Percentiles rank a stretch among this genome's conserved stretches.
Evolutionary conservation across 30 jellyfish, hydroid and myxozoan species (phyloP).

Genomic region (Morbakka virulenta): DNA sequence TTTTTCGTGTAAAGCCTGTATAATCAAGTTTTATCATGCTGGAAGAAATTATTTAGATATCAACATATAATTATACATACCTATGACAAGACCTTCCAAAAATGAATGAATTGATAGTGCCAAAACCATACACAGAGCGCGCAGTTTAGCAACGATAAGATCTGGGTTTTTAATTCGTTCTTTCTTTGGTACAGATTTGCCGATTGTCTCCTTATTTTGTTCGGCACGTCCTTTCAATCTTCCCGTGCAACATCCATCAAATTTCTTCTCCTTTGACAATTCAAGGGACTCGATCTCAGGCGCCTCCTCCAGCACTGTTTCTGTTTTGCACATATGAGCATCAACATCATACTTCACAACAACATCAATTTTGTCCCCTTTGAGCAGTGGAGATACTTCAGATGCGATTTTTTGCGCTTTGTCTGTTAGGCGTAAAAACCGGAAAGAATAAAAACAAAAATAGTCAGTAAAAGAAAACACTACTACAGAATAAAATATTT

Average conservation of each 20-base stretch:
- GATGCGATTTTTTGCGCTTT: too few relatives aligned
- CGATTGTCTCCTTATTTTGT: neutral
- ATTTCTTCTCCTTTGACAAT: neutral
- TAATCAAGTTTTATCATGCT: too few relatives aligned
- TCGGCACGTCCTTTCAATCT: neutral
- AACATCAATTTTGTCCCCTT: neutral
- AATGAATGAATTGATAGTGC: slow-evolving; percentile 43
- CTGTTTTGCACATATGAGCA: neutral
- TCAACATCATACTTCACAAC: neutral
- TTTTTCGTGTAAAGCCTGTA: too few relatives aligned
- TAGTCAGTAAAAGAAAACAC: too few relatives aligned
- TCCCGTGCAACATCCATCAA: neutral
- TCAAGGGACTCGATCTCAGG: neutral
- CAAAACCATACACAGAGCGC: slow-evolving; percentile 28
- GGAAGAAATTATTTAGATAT: too few relatives aligned
- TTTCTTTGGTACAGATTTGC: neutral
- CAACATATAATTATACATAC: too few relatives aligned
- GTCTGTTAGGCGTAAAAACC: too few relatives aligned
- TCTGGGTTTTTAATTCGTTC: neutral
- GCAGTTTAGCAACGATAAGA: neutral
- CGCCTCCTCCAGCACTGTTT: neutral
- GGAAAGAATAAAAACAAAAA: too few relatives aligned
- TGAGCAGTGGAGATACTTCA: neutral
- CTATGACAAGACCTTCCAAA: slow-evolving; percentile 50
- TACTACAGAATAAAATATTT: too few relatives aligned